Percentiles rank a stretch among this genome's conserved stretches.
Conservation (phyloP, 2,113 vertebrate genomes). For the Paedocypris sp. region DNA sequence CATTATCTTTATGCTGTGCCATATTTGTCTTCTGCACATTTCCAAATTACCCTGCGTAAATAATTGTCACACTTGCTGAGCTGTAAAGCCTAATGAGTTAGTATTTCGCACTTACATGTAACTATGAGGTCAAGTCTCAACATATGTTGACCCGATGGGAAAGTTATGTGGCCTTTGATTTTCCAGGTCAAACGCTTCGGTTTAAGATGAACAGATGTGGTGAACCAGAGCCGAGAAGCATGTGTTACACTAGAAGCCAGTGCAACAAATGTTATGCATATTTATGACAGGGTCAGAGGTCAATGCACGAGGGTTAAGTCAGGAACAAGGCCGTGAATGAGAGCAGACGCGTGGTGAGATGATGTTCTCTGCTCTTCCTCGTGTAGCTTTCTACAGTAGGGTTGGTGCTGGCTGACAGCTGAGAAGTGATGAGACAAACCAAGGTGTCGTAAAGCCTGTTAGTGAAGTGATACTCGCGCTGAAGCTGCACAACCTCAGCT, state of each 20-base stretch:
- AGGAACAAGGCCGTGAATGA: conserved; percentile 8
- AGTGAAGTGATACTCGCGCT: conserved; percentile 10
- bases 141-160: background rate
- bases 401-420: conserved; percentile 33
- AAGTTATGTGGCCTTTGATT: background rate
- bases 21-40: no score
- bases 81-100: no score
- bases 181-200: background rate
- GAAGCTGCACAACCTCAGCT: conserved; percentile 11
- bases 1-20: no score
- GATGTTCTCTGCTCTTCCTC: background rate
- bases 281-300: conserved; percentile 44
- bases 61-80: no score
- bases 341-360: background rate
- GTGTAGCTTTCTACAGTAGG: background rate
- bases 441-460: conserved; percentile 6
- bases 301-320: conserved; percentile 13
- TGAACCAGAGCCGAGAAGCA: conserved; percentile 30
- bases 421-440: conserved; percentile 27
- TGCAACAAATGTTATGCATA: conserved; percentile 21
- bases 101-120: no score
- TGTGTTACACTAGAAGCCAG: conserved; percentile 21
- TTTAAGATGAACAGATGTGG: conserved; percentile 14
- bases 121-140: no score
- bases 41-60: no score